These are phyloP conservation scores for Avahi laniger DNA, from an alignment of 2,797 vertebrate species.

Conservation along the genomic window DNA sequence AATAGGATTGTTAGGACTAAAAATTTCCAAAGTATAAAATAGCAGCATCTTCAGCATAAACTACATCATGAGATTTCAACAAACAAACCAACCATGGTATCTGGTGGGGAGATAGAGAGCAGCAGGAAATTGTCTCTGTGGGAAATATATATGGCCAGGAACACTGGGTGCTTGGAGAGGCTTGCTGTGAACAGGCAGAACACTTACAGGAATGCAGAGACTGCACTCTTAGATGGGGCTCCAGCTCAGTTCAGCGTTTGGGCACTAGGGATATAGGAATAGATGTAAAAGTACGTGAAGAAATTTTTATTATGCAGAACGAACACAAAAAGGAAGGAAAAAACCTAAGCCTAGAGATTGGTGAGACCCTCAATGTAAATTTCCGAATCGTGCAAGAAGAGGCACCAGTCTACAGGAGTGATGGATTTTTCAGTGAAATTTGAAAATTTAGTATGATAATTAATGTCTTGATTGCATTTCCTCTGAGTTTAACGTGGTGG, in stretches of 20 bases:
- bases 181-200: background rate
- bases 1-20: background rate
- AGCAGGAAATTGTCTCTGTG: background rate
- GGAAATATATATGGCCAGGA: background rate
- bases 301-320: background rate
- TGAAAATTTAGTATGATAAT: background rate
- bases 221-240: background rate
- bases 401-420: background rate
- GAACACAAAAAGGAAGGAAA: background rate
- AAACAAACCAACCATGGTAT: background rate
- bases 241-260: background rate
- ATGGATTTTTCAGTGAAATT: background rate
- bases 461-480: background rate
- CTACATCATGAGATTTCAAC: background rate
- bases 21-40: background rate
- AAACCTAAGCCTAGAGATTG: background rate
- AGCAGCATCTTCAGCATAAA: background rate
- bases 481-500: background rate
- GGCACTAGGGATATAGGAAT: background rate
- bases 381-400: background rate
- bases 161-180: background rate
- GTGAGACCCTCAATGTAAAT: background rate
- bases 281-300: slow-evolving; percentile 22
- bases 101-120: background rate
- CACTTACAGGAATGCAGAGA: background rate